Evolutionary conservation across 1,140 invertebrate species (phyloP).

Genomic region (Mercenaria mercenaria): DNA sequence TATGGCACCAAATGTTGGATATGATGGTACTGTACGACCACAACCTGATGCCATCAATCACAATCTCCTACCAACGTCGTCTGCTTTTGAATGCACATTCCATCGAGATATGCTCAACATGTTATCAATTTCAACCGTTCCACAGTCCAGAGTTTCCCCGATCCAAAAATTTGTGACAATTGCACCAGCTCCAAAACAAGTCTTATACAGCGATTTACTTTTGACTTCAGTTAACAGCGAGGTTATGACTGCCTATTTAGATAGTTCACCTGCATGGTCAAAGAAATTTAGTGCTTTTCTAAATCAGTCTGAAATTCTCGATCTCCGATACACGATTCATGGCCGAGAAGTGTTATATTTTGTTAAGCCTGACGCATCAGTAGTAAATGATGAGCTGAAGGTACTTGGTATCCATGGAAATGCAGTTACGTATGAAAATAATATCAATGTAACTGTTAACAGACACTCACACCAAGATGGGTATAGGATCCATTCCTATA

Average conservation of each 20-base stretch:
- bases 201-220: conserved; percentile 96
- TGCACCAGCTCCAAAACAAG: conserved; percentile 81
- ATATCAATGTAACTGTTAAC: conserved; percentile 97
- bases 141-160: conserved; percentile 81
- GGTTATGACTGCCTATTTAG: conserved; percentile 94
- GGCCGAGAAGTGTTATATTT: conserved; percentile 98
- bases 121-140: conserved; percentile 81
- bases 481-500: conserved; percentile 66
- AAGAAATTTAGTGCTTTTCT: conserved; percentile 97
- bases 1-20: conserved; percentile 92
- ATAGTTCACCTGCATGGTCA: conserved; percentile 90
- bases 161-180: conserved; percentile 73
- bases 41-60: conserved; percentile 90
- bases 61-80: conserved; percentile 88
- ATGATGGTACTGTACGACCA: conserved; percentile 89
- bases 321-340: conserved; percentile 95
- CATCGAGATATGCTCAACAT: conserved; percentile 84
- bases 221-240: conserved; percentile 93
- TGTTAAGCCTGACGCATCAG: conserved; percentile 96
- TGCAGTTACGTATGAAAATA: conserved; percentile 90
- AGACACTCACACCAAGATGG: conserved; percentile 82
- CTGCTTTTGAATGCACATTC: conserved; percentile 85
- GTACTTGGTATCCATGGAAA: conserved; percentile 90
- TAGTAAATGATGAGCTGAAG: conserved; percentile 94
- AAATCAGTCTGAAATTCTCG: conserved; percentile 95